Conservation (phyloP, 2,888 invertebrate species). For the Polia nebulosa region DNA sequence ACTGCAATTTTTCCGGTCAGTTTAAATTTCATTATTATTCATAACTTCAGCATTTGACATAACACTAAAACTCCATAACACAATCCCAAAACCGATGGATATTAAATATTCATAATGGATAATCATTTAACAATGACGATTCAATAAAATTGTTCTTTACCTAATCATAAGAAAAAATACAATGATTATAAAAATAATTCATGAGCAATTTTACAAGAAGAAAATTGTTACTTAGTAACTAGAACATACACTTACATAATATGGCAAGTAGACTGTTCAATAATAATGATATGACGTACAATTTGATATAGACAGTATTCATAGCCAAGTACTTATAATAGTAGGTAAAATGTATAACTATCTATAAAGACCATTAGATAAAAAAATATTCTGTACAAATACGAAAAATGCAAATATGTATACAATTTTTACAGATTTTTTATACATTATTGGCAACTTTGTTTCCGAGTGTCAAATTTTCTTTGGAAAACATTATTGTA, state of each 20-base stretch:
- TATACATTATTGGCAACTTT: constrained; percentile 81
- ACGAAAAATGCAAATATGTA: constrained; percentile 68
- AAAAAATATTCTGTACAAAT: constrained; percentile 71
- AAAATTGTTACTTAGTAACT: constrained; percentile 65
- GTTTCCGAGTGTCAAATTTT: constrained; percentile 68
- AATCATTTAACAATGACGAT: constrained; percentile 27
- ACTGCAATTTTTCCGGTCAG: constrained; percentile 28
- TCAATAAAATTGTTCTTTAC: constrained; percentile 23
- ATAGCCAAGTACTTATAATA: constrained; percentile 66
- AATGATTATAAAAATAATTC: constrained; percentile 38
- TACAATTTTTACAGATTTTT: constrained; percentile 66
- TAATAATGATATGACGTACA: constrained; percentile 68
- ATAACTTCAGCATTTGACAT: constrained; percentile 26
- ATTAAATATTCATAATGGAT: no score
- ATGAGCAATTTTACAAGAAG: constrained; percentile 53
- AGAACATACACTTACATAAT: constrained; percentile 59
- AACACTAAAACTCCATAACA: constrained; percentile 10
- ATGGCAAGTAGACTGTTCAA: constrained; percentile 66
- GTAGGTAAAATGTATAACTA: constrained; percentile 52
- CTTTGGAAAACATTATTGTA: constrained; percentile 78
- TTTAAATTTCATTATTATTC: constrained; percentile 33
- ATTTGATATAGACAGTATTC: constrained; percentile 62
- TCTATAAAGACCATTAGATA: constrained; percentile 59
- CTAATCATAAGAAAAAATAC: constrained; percentile 27
- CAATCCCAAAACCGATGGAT: constrained; percentile 17